These are phyloP conservation scores for Dromas ardeola DNA, from an alignment of 2,113 vertebrate species.

Conservation along the genomic window DNA sequence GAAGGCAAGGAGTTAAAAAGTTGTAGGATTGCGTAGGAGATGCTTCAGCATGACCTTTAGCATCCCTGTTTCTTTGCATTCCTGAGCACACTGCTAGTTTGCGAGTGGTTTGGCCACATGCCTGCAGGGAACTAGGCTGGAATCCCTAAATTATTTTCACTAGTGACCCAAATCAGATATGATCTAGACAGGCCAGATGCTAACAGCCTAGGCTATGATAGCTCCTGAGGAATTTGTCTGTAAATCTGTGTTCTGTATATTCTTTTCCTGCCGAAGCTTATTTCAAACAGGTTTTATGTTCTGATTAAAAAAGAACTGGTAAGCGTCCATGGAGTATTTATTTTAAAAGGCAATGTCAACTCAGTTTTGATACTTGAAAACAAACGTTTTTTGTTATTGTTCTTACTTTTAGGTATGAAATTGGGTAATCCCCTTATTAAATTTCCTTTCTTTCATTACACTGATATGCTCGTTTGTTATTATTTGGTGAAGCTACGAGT, in stretches of 20 bases:
- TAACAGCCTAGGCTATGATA: neutral
- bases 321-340: neutral
- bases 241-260: neutral
- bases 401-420: neutral
- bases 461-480: neutral
- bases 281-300: neutral
- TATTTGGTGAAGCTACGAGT: neutral
- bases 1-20: slow-evolving; percentile 43
- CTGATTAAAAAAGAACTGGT: neutral
- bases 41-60: slow-evolving; percentile 35
- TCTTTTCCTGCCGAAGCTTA: neutral
- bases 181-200: neutral
- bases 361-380: neutral
- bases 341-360: neutral
- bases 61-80: slow-evolving; percentile 21
- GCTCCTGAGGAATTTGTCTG: neutral
- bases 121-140: slow-evolving; percentile 37
- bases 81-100: neutral
- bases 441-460: neutral
- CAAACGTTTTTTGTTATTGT: neutral
- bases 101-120: slow-evolving; percentile 21
- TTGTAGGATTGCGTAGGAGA: neutral
- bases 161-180: neutral
- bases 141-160: slow-evolving; percentile 5
- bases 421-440: neutral